Evolutionary conservation across 2,888 invertebrate species (phyloP), one percentile per base, ranked within the genome.

Genomic region (Chydorus sphaericus): DNA sequence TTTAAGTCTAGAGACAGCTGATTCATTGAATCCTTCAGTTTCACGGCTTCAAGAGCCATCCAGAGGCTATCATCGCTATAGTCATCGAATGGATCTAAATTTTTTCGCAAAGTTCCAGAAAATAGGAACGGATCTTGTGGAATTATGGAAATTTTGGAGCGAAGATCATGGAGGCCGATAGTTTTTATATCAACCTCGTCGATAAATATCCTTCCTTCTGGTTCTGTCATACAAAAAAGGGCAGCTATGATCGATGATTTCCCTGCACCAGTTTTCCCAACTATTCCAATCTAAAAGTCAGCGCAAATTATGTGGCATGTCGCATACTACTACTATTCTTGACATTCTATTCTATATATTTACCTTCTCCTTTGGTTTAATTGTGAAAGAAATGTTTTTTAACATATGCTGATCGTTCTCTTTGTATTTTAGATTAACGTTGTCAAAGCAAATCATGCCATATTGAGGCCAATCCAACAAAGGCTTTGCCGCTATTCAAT

Each of bases 91-190:
- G 92, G 92, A 72, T 93, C 92, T 58, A 93, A 74, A 72, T 93
- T 93, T 65, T 83, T 82, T 3, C 93, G 75, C 73, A 93, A 76
- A 3, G 87, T 83, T 48, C 91, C 92, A 0, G 87, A 84, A 71
- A 93, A 91, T 23, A 92, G 69, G 26, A 89, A 81, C 0, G 91
- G 90, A 65, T 90, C 90, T 73, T 93, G 93, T 0, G 93, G 93
- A 65, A 94, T 93, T 58, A 93, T 92, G 0, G 92, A 83, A 56
- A 94, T 84, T 63, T 81, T 83, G 54, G 77, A 78, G 50, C 93
- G 74, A 29, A 94, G 71, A 64, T 86, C 83, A 67, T 82, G 73
- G 29, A 76, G 68, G n/a, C 73, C 72, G 16, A 77, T 64, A 1
- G 63, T 58, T 33, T 62, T 61, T 33, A 70, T 69, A 61, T 72